Evolutionary conservation across 2,113 vertebrate genomes (phyloP).

Genomic region (Calidris pugnax): DNA sequence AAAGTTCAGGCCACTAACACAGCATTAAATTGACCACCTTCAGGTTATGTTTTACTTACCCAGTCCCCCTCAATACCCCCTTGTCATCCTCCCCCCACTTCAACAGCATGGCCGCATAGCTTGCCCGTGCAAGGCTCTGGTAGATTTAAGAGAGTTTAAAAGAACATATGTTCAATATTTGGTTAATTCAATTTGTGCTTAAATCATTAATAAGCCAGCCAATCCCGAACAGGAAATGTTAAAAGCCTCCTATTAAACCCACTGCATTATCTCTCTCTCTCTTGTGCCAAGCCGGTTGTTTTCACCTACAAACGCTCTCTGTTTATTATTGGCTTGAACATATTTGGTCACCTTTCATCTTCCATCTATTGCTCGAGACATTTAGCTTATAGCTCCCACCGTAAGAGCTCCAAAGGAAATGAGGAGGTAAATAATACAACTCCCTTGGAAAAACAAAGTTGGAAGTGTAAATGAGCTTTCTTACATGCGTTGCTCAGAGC

Average conservation of each 20-base stretch:
- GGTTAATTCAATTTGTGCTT: constrained; percentile 76
- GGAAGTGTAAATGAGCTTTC: constrained; percentile 51
- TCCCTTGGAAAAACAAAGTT: constrained; percentile 11
- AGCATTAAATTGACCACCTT: constrained; percentile 66
- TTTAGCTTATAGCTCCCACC: neutral
- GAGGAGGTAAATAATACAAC: neutral
- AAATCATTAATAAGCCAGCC: constrained; percentile 67
- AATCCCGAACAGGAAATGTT: constrained; percentile 8
- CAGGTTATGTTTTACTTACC: constrained; percentile 66
- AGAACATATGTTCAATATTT: constrained; percentile 74
- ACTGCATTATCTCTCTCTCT: neutral
- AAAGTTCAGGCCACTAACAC: constrained; percentile 61
- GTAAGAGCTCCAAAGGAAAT: neutral
- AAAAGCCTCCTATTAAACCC: constrained; percentile 48
- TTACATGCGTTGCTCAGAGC: neutral
- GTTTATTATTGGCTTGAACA: neutral
- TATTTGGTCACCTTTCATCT: constrained; percentile 22
- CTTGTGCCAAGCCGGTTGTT: constrained; percentile 2
- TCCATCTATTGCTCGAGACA: neutral
- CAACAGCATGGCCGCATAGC: neutral
- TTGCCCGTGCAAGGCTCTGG: neutral
- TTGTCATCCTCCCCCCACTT: constrained; percentile 13
- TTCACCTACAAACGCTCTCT: constrained; percentile 19
- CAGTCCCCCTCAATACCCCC: constrained; percentile 63
- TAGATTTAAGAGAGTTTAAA: constrained; percentile 66